Base-by-base conservation (phyloP, 2,113 vertebrate genomes). In the Trogon melanurus region DNA sequence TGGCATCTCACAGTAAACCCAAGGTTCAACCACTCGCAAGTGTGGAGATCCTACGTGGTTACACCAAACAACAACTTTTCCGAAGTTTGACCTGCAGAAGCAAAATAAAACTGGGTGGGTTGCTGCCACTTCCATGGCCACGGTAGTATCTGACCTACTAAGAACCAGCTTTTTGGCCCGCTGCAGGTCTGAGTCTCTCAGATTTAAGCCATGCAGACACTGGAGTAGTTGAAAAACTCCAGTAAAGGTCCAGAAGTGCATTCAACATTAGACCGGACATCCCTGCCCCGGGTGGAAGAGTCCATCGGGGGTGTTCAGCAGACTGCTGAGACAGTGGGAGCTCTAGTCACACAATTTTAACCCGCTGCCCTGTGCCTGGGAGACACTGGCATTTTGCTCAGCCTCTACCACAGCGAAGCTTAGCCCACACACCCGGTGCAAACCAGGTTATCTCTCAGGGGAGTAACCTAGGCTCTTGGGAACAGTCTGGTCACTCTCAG, bases 401-500 rank as follows among this genome's bases (percentile, higher is more conserved):
- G 71, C 34, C 67, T 38, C 57, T 64, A 6, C 15, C 8, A 6
- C 13, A 29, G 11, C 45, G 12, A 62, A 23, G 44, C 26, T 62
- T 38, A 66, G 57, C 13, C 62, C 61, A 18, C 3, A 47, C 47
- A 51, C 9, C 16, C 4, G 1, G 10, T 61, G 48, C 38, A 56
- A 58, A 47, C 10, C 29, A 47, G 8, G 13, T 38, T 20, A 15
- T 44, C 54, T 67, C 47, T 26, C 36, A 8, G 17, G 19, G 13
- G 20, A 6, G 5, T 5, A 67, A 66, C 34, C n/a, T 8, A 14
- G 36, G 10, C 53, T 61, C 47, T 41, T 50, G 41, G 79, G 36
- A 84, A n/a, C 13, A 83, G 45, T 22, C 0, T 0, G 25, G 48
- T 48, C 5, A 10, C 25, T 32, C n/a, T 22, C 53, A 56, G 34